Conservation (phyloP, 2,113 vertebrate genomes). For the Thermophis baileyi region DNA sequence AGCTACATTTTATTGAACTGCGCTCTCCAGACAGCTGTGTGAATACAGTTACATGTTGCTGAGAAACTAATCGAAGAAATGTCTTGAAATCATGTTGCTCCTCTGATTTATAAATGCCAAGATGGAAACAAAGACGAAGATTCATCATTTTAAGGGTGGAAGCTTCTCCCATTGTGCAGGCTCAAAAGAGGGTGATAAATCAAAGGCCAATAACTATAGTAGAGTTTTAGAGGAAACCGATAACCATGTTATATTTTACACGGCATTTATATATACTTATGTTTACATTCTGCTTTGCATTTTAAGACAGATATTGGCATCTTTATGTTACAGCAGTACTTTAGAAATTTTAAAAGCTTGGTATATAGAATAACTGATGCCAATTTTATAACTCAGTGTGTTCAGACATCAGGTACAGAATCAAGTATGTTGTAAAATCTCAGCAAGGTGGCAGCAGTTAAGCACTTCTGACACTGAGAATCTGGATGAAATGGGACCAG, state of each 20-base stretch:
- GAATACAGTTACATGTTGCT: slow-evolving; percentile 46
- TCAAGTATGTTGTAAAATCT: neutral
- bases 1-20: slow-evolving; percentile 49
- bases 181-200: neutral
- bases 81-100: slow-evolving; percentile 40
- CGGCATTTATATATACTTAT: neutral
- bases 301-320: slow-evolving; percentile 5
- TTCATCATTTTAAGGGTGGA: slow-evolving; percentile 38
- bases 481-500: no score
- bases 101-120: slow-evolving; percentile 36
- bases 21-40: slow-evolving; percentile 44
- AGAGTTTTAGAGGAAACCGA: slow-evolving; percentile 15
- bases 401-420: neutral
- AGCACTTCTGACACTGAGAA: neutral
- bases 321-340: slow-evolving; percentile 1
- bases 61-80: slow-evolving; percentile 53
- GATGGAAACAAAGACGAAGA: slow-evolving; percentile 15
- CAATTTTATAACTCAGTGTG: neutral
- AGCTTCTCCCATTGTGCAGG: slow-evolving; percentile 10
- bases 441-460: neutral
- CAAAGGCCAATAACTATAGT: slow-evolving; percentile 8
- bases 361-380: neutral
- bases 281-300: neutral
- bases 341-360: slow-evolving; percentile 8
- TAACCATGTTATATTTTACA: neutral